A percentile compares a stretch with the other conserved stretches of the same genome.
phyloP scores from a whole-genome alignment of 2,113 vertebrate genomes.

The Jacana jacana region DNA sequence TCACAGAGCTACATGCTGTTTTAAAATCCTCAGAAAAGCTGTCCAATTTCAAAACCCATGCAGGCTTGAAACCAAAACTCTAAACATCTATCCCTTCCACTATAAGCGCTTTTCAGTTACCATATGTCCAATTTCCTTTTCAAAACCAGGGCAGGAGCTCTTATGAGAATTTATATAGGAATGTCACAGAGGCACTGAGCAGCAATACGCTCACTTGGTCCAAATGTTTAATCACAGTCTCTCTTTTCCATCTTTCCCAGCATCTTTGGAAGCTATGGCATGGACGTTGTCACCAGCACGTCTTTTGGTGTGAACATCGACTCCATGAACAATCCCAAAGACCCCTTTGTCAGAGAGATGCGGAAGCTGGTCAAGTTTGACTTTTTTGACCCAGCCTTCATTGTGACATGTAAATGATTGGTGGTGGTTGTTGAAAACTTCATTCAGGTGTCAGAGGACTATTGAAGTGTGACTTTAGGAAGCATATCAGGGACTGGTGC shows the following conservation, averaged over 20 bases:
- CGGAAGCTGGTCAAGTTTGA: constrained; percentile 74
- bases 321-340: constrained; percentile 83
- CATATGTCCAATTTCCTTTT: neutral
- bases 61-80: neutral
- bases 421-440: neutral
- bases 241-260: constrained; percentile 57
- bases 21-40: neutral
- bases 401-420: constrained; percentile 61
- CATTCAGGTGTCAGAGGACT: neutral
- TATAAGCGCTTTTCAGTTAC: neutral
- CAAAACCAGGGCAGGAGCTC: neutral
- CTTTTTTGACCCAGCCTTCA: constrained; percentile 62
- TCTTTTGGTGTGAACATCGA: constrained; percentile 86
- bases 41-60: neutral
- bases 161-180: neutral
- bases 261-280: constrained; percentile 84
- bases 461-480: neutral
- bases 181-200: neutral
- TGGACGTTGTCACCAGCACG: constrained; percentile 84
- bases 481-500: neutral
- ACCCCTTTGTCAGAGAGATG: constrained; percentile 82
- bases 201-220: neutral
- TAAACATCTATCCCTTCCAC: neutral
- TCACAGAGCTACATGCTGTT: neutral
- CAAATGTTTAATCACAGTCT: neutral